Evolutionary conservation across 2,888 invertebrate genomes (phyloP).

Genomic region (Monoplex corrugatus): DNA sequence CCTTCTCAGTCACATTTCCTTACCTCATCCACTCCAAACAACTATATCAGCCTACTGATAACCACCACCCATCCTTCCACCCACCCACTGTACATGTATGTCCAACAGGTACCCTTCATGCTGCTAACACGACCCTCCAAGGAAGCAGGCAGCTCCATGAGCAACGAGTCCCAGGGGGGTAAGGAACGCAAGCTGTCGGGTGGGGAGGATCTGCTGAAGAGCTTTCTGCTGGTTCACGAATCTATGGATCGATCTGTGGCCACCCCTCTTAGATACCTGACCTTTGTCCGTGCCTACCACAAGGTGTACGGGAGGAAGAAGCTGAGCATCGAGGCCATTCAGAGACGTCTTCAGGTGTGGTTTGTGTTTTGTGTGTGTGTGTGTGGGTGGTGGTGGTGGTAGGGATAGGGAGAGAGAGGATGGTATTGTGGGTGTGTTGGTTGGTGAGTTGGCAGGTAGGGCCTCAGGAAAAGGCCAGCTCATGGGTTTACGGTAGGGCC

Average conservation of each 20-base stretch:
- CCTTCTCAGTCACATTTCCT: neutral
- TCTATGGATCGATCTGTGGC: conserved; percentile 73
- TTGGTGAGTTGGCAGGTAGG: too few relatives aligned
- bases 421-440: neutral
- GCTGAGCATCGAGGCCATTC: conserved; percentile 84
- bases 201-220: conserved; percentile 80
- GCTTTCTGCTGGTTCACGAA: conserved; percentile 83
- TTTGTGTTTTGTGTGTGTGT: neutral
- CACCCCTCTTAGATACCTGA: conserved; percentile 84
- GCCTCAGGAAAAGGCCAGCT: too few relatives aligned
- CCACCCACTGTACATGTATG: neutral
- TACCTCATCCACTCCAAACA: too few relatives aligned
- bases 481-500: too few relatives aligned
- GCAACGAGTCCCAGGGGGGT: conserved; percentile 66
- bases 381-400: neutral
- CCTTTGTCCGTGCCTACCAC: conserved; percentile 83
- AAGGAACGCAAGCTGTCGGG: conserved; percentile 77
- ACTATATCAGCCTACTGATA: neutral
- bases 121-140: conserved; percentile 78
- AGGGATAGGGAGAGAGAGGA: too few relatives aligned
- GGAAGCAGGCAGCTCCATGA: conserved; percentile 74
- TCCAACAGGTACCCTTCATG: conserved; percentile 81
- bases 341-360: conserved; percentile 86
- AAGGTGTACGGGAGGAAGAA: conserved; percentile 86
- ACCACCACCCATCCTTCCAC: neutral